These are phyloP conservation scores for Anarhynchus alexandrinus DNA, from an alignment of 2,113 vertebrate species.

Conservation along the genomic window DNA sequence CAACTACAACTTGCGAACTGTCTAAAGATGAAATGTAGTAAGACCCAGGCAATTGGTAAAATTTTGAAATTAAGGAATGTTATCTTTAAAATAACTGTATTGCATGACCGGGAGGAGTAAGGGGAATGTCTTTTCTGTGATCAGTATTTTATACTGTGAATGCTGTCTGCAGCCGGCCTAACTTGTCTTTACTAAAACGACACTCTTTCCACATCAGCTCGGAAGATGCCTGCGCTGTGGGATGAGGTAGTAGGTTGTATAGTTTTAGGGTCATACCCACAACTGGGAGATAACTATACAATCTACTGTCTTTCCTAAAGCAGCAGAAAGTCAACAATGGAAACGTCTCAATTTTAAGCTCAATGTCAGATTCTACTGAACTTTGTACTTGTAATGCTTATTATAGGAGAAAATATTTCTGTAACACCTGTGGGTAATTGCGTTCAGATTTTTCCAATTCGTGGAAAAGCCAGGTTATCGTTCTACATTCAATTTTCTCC, in stretches of 20 bases:
- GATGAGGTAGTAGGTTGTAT: conserved; percentile 99
- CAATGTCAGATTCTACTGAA: background rate
- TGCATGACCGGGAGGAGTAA: background rate
- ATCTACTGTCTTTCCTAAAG: conserved; percentile 99
- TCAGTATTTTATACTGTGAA: background rate
- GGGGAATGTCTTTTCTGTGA: background rate
- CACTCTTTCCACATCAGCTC: background rate
- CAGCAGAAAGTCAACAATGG: conserved; percentile 67
- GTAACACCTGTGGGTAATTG: background rate
- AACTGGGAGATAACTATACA: conserved; percentile 99
- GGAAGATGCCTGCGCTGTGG: conserved; percentile 78
- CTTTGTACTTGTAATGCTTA: background rate
- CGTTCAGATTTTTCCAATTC: background rate
- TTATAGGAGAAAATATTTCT: background rate
- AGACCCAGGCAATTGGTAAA: background rate
- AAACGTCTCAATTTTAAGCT: background rate
- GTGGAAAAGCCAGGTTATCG: background rate
- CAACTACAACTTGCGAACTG: background rate
- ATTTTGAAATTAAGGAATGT: background rate
- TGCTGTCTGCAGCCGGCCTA: background rate
- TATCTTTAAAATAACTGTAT: background rate
- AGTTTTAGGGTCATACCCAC: conserved; percentile 99
- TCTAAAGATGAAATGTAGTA: background rate
- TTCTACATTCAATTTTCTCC: background rate
- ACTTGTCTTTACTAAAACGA: background rate